Conservation (phyloP, 2,113 vertebrate species). For the Desmodus rotundus region DNA sequence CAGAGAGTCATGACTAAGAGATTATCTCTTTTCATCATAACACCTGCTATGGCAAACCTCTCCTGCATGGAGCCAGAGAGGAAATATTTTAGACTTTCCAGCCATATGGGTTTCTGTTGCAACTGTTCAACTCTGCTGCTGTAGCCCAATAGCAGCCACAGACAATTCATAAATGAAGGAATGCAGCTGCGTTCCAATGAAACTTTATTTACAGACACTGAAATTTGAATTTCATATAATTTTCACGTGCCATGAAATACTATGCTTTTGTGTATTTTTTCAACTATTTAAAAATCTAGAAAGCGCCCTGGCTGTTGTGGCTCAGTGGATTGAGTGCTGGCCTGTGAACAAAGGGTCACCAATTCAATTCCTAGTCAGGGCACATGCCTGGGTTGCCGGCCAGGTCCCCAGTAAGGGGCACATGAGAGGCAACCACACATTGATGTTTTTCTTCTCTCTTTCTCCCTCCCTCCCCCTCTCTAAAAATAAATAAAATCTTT, state of each 20-base stretch:
- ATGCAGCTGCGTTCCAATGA: background rate
- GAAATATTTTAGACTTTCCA: background rate
- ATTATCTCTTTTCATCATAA: background rate
- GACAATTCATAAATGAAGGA: background rate
- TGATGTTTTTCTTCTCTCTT: too few species aligned
- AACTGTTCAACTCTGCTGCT: background rate
- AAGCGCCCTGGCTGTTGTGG: too few species aligned
- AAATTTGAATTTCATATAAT: background rate
- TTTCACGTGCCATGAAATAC: background rate
- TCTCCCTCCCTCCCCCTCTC: too few species aligned
- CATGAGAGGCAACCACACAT: too few species aligned
- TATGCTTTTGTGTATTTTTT: background rate
- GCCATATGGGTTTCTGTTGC: background rate
- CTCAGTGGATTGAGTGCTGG: too few species aligned
- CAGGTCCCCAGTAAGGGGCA: too few species aligned
- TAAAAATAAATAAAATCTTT: too few species aligned
- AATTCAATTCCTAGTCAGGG: too few species aligned
- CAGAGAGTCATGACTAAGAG: background rate
- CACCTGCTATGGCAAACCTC: background rate
- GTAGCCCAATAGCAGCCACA: background rate
- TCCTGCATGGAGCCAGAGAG: background rate
- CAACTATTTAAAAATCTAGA: background rate
- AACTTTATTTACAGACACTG: background rate
- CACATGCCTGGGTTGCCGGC: too few species aligned
- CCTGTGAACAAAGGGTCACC: too few species aligned